A percentile compares a stretch with the other conserved stretches of the same genome.
These are phyloP conservation scores for Timema cristinae DNA, from an alignment of 2,888 invertebrate species.

Conservation along the genomic window DNA sequence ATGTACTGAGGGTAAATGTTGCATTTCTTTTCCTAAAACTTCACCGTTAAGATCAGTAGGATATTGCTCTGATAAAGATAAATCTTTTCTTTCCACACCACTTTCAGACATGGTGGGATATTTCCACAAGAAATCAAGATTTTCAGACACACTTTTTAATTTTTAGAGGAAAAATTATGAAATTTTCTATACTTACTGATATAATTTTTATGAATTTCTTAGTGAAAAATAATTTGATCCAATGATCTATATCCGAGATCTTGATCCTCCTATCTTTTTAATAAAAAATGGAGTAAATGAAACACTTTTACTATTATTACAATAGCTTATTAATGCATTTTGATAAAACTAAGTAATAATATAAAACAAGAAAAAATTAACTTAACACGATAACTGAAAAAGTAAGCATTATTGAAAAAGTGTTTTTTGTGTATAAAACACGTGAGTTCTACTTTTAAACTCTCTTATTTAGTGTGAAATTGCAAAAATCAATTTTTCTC, in stretches of 20 bases:
- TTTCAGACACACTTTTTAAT: conserved; percentile 5
- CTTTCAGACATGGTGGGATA: no score
- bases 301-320: no score
- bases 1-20: no score
- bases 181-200: background rate
- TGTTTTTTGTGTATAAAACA: background rate
- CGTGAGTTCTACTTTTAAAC: background rate
- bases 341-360: no score
- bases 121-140: no score
- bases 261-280: background rate
- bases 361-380: no score
- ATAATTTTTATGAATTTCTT: background rate
- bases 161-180: background rate
- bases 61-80: no score
- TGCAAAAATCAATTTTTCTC: background rate
- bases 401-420: background rate
- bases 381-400: background rate
- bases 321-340: no score
- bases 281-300: background rate
- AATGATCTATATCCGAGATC: background rate
- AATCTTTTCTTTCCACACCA: no score
- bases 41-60: no score
- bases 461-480: background rate
- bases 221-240: background rate
- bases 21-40: no score